These are phyloP conservation scores for Denticeps clupeoides DNA, from an alignment of 2,797 vertebrate genomes.

Conservation along the genomic window DNA sequence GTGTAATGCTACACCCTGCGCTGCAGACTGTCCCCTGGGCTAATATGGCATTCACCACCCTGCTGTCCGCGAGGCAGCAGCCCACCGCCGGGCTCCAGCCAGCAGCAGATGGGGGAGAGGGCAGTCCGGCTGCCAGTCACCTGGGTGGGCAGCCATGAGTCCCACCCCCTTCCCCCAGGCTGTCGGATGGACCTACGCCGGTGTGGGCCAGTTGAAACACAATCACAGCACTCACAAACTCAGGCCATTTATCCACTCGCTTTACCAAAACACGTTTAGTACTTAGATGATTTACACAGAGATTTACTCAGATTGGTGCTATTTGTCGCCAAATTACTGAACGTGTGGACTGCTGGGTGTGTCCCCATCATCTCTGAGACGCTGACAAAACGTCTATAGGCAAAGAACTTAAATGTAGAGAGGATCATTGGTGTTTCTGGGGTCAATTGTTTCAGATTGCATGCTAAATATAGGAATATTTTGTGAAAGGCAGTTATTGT, in stretches of 20 bases:
- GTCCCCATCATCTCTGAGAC: too few relatives aligned
- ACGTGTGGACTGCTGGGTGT: too few relatives aligned
- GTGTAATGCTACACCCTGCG: not conserved
- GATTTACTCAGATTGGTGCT: too few relatives aligned
- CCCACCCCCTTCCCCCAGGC: not conserved
- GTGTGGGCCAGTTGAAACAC: not conserved
- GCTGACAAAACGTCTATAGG: too few relatives aligned
- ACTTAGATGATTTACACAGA: too few relatives aligned
- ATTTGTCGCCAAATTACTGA: too few relatives aligned
- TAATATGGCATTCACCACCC: not conserved
- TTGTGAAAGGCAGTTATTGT: too few relatives aligned
- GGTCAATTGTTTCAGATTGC: too few relatives aligned
- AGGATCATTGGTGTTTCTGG: too few relatives aligned
- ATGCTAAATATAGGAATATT: too few relatives aligned
- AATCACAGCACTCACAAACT: not conserved
- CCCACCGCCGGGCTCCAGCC: not conserved
- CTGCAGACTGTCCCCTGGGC: not conserved
- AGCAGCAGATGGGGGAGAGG: slow-evolving; percentile 26
- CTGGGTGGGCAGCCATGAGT: slow-evolving; percentile 24
- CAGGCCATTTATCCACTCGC: not conserved
- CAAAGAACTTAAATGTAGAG: too few relatives aligned
- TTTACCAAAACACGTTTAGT: too few relatives aligned
- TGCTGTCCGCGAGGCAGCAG: slow-evolving; percentile 2
- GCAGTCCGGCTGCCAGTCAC: slow-evolving; percentile 16
- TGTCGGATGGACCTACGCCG: not conserved